A percentile compares a stretch with the other conserved stretches of the same genome.
phyloP scores from a whole-genome alignment of 2,888 invertebrate genomes.

The Amiota mariae region DNA sequence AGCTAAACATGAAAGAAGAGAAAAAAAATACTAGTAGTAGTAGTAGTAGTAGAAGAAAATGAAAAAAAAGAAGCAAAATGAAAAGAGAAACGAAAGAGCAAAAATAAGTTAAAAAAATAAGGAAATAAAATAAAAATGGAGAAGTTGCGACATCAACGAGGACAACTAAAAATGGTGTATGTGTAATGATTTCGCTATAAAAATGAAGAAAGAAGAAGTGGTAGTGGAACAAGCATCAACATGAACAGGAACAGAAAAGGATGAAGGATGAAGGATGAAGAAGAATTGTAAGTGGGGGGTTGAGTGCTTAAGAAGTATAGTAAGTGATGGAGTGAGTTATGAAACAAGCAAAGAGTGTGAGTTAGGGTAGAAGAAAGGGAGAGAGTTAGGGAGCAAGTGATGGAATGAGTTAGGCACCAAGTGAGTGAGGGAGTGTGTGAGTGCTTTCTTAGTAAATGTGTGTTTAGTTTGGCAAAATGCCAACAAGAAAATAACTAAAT shows the following conservation, averaged over 20 bases:
- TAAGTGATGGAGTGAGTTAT: too few species aligned
- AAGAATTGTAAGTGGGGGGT: too few species aligned
- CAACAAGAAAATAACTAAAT: constrained; percentile 34
- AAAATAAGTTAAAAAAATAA: constrained; percentile 41
- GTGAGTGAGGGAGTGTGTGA: background rate
- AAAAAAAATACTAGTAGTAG: background rate
- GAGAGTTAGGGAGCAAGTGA: too few species aligned
- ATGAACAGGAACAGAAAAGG: too few species aligned
- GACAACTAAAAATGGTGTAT: constrained; percentile 1
- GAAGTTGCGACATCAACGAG: background rate
- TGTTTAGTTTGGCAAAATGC: constrained; percentile 34
- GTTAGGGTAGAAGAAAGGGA: too few species aligned
- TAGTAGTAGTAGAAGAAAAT: background rate
- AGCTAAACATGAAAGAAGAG: constrained; percentile 23
- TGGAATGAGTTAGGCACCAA: background rate
- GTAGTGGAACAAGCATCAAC: background rate
- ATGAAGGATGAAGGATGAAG: too few species aligned
- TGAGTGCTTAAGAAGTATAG: too few species aligned
- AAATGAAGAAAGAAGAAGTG: constrained; percentile 1
- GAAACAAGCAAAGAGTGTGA: too few species aligned
- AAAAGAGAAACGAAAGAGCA: background rate
- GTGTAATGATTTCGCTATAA: constrained; percentile 17
- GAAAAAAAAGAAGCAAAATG: background rate
- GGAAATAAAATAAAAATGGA: constrained; percentile 34
- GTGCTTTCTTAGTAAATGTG: too few species aligned